A percentile compares a stretch with the other conserved stretches of the same genome.
Conservation (phyloP, 2,888 invertebrate species). For the Hyposoter didymator region DNA sequence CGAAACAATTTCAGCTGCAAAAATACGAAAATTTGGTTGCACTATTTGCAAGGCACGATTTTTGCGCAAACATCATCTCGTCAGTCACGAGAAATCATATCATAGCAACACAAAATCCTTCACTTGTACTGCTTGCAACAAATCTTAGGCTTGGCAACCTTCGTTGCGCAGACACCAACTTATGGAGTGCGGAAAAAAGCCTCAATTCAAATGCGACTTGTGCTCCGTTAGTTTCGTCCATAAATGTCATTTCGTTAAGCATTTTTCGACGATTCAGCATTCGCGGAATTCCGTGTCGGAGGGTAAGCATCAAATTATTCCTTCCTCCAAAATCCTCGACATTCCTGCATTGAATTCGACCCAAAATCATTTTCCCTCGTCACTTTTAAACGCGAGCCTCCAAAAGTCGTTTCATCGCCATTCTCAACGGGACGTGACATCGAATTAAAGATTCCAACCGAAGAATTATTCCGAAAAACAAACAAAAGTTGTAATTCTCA, state of each 20-base stretch:
- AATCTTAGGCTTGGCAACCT: conserved; percentile 81
- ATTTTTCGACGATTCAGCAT: conserved; percentile 71
- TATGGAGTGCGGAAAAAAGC: conserved; percentile 82
- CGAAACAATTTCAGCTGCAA: conserved; percentile 47
- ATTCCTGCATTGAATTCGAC: not conserved
- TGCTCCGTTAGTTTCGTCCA: conserved; percentile 83
- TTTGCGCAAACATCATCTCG: conserved; percentile 79
- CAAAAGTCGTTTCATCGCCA: not conserved
- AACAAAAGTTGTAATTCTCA: not conserved
- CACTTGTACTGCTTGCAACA: conserved; percentile 80
- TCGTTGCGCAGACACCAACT: conserved; percentile 83
- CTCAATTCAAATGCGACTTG: conserved; percentile 79
- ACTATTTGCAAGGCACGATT: conserved; percentile 79
- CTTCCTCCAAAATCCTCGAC: not conserved
- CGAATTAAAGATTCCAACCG: no score
- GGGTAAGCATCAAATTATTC: not conserved
- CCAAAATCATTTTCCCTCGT: not conserved
- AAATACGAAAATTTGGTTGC: conserved; percentile 71
- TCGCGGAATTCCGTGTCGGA: conserved; percentile 23
- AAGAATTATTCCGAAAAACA: not conserved
- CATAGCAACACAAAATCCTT: conserved; percentile 66
- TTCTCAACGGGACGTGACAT: not conserved
- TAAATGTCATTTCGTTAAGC: conserved; percentile 84
- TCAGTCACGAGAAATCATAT: conserved; percentile 73
- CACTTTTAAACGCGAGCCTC: no score